phyloP scores from a whole-genome alignment of 53 echinoderm and acorn worm genomes.

The Paelopatides confundens region DNA sequence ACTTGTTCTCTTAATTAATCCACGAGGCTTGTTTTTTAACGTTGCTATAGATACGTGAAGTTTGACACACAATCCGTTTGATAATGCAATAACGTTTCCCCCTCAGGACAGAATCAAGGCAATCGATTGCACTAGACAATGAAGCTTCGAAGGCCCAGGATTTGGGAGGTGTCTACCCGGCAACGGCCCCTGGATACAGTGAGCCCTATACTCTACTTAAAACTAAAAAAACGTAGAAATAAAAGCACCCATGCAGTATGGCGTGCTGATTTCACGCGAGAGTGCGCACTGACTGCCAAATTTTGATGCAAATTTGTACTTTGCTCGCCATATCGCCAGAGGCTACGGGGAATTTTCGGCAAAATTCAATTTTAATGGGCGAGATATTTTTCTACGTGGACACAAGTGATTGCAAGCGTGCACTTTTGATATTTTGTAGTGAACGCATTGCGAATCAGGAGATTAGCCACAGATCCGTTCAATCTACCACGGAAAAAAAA shows the following conservation, averaged over 20 bases:
- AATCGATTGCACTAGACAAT: neutral
- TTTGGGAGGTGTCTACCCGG: neutral
- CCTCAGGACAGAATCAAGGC: neutral
- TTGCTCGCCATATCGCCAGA: neutral
- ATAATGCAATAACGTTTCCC: slow-evolving; percentile 3
- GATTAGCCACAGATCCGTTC: neutral
- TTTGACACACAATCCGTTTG: neutral
- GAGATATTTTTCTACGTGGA: too few species aligned
- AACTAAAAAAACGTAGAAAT: neutral
- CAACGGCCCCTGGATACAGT: neutral
- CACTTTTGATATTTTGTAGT: neutral
- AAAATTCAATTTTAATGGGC: slow-evolving; percentile 4
- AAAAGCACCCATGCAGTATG: neutral
- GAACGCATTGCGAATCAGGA: neutral
- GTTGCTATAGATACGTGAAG: neutral
- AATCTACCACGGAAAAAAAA: neutral
- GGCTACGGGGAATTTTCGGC: neutral
- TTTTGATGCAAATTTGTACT: neutral
- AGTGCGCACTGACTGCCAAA: neutral
- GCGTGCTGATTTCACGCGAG: slow-evolving; percentile 1
- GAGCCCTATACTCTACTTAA: neutral
- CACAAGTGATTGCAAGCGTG: neutral
- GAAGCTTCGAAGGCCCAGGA: neutral
- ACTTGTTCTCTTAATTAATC: neutral
- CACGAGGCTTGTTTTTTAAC: neutral